phyloP scores from a whole-genome alignment of 1,140 invertebrate genomes.

The Brachionus rubens region DNA sequence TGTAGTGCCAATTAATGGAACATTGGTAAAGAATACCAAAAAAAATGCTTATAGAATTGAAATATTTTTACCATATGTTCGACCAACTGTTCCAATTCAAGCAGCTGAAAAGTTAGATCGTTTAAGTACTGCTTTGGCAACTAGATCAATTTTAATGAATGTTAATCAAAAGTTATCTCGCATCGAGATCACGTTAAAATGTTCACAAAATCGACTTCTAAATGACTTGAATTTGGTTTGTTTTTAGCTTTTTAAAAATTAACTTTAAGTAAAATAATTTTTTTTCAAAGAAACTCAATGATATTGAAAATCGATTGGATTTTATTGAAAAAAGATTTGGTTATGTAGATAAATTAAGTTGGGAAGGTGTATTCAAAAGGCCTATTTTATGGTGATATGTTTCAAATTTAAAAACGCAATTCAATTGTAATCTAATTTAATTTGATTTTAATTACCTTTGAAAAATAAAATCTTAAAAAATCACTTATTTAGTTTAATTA shows the following conservation, averaged over 20 bases:
- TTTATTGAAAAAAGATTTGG: constrained; percentile 31
- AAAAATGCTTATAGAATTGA: constrained; percentile 24
- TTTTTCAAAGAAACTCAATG: background rate
- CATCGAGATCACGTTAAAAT: background rate
- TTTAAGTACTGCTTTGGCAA: background rate
- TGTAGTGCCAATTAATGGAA: background rate
- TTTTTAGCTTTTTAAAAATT: background rate
- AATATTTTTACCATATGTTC: background rate
- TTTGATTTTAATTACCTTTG: too few species aligned
- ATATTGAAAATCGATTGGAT: background rate
- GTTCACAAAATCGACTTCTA: background rate
- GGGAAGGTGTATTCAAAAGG: constrained; percentile 15
- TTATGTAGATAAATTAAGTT: background rate
- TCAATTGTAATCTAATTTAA: too few species aligned
- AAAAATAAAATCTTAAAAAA: too few species aligned
- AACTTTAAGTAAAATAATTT: background rate
- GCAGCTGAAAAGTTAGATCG: background rate
- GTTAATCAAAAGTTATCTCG: background rate
- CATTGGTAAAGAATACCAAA: background rate
- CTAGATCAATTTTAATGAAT: background rate
- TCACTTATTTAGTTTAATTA: constrained; percentile 7
- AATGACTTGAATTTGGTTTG: background rate
- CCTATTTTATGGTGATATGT: background rate
- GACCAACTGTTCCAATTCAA: background rate
- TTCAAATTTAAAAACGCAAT: too few species aligned